phyloP scores from a whole-genome alignment of 2,113 vertebrate species.

The Aegypius monachus region DNA sequence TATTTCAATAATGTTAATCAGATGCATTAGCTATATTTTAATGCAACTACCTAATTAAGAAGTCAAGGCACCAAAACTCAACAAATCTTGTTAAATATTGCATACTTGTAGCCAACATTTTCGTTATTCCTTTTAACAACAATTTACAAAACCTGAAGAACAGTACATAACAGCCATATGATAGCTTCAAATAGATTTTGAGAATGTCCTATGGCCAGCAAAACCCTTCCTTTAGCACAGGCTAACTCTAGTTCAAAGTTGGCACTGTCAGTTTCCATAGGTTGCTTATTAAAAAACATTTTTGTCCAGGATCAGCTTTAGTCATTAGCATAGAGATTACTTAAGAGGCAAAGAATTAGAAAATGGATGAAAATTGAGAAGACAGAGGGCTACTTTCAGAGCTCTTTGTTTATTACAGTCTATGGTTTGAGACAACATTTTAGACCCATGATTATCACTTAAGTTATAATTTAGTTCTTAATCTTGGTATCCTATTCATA shows the following conservation, averaged over 20 bases:
- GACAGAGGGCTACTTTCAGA: neutral
- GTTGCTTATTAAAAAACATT: neutral
- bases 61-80: neutral
- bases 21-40: neutral
- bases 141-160: neutral
- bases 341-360: neutral
- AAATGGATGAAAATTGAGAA: neutral
- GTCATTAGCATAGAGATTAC: neutral
- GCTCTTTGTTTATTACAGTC: neutral
- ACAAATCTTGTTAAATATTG: neutral
- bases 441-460: neutral
- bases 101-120: neutral
- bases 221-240: neutral
- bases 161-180: neutral
- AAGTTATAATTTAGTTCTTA: neutral
- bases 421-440: neutral
- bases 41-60: neutral
- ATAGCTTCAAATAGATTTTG: neutral
- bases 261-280: neutral
- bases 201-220: neutral
- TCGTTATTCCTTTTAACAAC: neutral
- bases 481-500: neutral
- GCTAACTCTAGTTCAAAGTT: neutral
- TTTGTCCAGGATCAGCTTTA: neutral
- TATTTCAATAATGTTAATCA: neutral